Percentiles rank a stretch among this genome's conserved stretches.
Conservation (phyloP, 1,140 invertebrate genomes). For the Musca vetustissima region DNA sequence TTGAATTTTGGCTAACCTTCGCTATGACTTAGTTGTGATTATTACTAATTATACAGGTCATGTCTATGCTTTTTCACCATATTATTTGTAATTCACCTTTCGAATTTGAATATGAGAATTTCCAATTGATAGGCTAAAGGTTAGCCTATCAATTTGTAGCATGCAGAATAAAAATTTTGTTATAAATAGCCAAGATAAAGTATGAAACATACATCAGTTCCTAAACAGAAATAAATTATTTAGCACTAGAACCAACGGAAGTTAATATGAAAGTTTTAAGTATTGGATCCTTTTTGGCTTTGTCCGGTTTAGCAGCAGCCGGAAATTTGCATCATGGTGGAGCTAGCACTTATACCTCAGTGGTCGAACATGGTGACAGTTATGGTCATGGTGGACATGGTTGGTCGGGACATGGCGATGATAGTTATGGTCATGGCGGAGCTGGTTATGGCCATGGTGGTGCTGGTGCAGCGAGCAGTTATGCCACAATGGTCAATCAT, state of each 20-base stretch:
- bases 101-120: too few species aligned
- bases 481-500: conserved; percentile 13
- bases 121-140: too few species aligned
- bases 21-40: too few species aligned
- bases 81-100: too few species aligned
- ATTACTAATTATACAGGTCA: too few species aligned
- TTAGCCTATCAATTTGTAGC: too few species aligned
- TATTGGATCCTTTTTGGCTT: neutral
- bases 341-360: neutral
- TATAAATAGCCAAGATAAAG: neutral
- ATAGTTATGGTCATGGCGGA: too few species aligned
- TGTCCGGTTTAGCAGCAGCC: conserved; percentile 35
- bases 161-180: neutral
- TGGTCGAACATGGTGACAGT: neutral
- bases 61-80: too few species aligned
- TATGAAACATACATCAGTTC: too few species aligned
- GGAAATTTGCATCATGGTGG: neutral
- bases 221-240: neutral
- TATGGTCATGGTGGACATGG: neutral
- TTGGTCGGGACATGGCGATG: too few species aligned
- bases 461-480: neutral
- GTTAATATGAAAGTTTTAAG: neutral
- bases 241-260: too few species aligned
- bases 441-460: neutral
- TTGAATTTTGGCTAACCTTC: neutral